Evolutionary conservation across 2,797 vertebrate genomes (phyloP).

Genomic region (Sciurus vulgaris): DNA sequence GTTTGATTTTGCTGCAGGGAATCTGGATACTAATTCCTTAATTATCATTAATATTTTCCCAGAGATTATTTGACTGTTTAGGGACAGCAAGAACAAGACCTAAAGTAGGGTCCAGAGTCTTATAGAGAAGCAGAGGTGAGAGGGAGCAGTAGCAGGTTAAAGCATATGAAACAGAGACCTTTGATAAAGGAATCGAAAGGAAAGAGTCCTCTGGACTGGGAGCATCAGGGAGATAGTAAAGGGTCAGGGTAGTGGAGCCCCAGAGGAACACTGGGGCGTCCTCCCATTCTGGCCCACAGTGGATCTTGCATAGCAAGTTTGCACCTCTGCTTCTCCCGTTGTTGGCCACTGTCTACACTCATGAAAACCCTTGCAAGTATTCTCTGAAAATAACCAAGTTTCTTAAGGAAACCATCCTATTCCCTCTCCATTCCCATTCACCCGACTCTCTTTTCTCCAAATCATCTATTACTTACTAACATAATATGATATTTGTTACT

Average conservation of each 20-base stretch:
- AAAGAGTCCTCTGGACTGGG: background rate
- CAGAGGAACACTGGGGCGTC: accelerated
- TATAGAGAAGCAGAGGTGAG: background rate
- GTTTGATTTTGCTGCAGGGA: background rate
- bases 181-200: background rate
- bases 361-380: accelerated
- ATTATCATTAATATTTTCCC: background rate
- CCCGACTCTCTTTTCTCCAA: accelerated
- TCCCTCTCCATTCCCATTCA: background rate
- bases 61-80: background rate
- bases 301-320: background rate
- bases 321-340: background rate
- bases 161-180: background rate
- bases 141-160: background rate
- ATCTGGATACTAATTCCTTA: background rate
- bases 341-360: accelerated
- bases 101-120: background rate
- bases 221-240: background rate
- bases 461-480: background rate
- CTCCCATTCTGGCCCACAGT: background rate
- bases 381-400: background rate
- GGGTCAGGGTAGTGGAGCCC: background rate
- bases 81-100: background rate
- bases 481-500: background rate
- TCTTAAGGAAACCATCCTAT: background rate